Evolutionary conservation across 2,888 invertebrate species (phyloP), one percentile per base, ranked within the genome.

Genomic region (Sinohyriopsis cumingii): DNA sequence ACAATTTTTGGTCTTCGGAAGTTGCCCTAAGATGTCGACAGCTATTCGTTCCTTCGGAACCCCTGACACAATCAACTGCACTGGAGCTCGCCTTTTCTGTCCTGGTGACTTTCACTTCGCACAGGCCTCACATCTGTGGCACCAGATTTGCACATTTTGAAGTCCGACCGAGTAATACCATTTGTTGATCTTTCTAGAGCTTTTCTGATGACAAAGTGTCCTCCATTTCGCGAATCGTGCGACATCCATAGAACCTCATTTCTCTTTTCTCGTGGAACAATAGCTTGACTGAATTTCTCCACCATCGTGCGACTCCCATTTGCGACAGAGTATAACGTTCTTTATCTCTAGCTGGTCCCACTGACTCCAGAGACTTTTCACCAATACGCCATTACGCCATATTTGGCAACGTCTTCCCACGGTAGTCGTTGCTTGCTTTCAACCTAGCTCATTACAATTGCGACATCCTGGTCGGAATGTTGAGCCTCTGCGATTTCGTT

Each of bases 11-110:
- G n/a, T n/a, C n/a, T n/a, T n/a, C n/a, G n/a, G n/a, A n/a, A n/a
- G n/a, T n/a, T n/a, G n/a, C n/a, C n/a, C n/a, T n/a, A n/a, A n/a
- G n/a, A n/a, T n/a, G n/a, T n/a, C n/a, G n/a, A n/a, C 33, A 22
- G 70, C 72, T 7, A 70, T 63, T 19, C 74, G 18, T 56, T 74
- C 71, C 67, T 68, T 68, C 9, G 68, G 68, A 64, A 28, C 28
- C 28, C 28, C 28, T 28, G 28, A 28, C 28, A 28, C 3, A 28
- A 5, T 5, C 5, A 5, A 5, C 28, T 28, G 28, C 28, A 28
- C 5, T 28, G 28, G 28, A 28, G 28, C 28, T 28, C 28, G 3
- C 28, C 28, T 28, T 28, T 28, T 28, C 28, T 4, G 28, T 28
- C 28, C 28, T n/a, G n/a, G n/a, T n/a, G n/a, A n/a, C n/a, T n/a